Conservation (phyloP, 2,113 vertebrate species). For the Grus americana region DNA sequence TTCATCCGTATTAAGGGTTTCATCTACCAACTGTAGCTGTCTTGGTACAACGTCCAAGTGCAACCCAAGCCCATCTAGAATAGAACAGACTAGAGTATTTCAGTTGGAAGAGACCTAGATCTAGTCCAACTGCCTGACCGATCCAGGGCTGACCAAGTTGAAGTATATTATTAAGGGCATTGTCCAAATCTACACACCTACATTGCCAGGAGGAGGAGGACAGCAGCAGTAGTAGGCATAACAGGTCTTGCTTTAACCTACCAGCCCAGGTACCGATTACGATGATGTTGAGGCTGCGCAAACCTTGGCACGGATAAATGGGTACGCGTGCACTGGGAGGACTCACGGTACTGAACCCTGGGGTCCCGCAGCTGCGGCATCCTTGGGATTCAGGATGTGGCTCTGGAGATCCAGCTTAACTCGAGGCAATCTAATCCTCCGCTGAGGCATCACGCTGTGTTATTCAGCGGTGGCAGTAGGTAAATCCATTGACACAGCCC, state of each 20-base stretch:
- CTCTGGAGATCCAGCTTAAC: background rate
- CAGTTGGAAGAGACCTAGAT: too few relatives aligned
- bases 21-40: background rate
- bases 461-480: background rate
- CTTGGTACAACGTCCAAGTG: background rate
- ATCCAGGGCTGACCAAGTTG: background rate
- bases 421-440: accelerated
- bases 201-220: too few relatives aligned
- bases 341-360: accelerated
- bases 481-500: background rate
- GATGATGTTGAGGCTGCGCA: accelerated
- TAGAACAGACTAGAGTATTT: too few relatives aligned
- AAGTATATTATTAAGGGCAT: background rate
- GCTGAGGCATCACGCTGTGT: background rate
- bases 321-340: background rate
- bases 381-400: too few relatives aligned
- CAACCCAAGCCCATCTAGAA: background rate
- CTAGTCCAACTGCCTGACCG: too few relatives aligned
- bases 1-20: background rate
- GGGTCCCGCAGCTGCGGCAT: background rate
- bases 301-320: background rate
- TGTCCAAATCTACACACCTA: background rate
- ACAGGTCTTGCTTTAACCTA: background rate
- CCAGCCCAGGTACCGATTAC: background rate
- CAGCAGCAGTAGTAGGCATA: accelerated